Percentiles rank a stretch among this genome's conserved stretches.
Evolutionary conservation across 2,888 invertebrate species (phyloP).

Genomic region (Prenolepis imparis): DNA sequence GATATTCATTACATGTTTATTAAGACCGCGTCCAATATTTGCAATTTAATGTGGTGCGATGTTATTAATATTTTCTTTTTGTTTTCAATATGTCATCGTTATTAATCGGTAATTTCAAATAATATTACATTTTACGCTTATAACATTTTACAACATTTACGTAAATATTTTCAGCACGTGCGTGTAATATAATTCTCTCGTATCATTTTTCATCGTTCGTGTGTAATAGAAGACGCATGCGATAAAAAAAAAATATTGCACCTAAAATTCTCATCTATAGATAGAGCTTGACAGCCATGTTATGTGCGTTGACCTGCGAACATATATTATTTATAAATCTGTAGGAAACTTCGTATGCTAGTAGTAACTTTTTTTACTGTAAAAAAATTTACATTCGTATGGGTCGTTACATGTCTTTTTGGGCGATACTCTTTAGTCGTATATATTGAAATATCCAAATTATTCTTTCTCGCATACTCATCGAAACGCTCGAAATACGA

Average conservation of each 20-base stretch:
- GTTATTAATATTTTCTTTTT: slow-evolving; percentile 10
- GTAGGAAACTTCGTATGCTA: background rate
- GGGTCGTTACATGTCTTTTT: slow-evolving; percentile 33
- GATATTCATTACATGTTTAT: slow-evolving; percentile 14
- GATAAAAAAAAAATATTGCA: background rate
- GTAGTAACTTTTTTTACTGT: slow-evolving; percentile 7
- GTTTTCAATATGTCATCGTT: background rate
- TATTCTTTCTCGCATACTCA: background rate
- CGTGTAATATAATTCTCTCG: background rate
- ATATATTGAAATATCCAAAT: background rate
- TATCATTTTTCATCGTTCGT: background rate
- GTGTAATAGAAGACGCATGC: background rate
- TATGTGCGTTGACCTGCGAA: slow-evolving; percentile 29
- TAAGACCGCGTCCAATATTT: background rate
- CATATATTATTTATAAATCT: slow-evolving; percentile 68
- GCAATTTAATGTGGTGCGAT: background rate
- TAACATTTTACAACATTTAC: background rate
- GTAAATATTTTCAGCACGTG: background rate
- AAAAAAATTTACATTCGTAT: slow-evolving; percentile 44
- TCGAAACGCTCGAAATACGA: slow-evolving; percentile 6
- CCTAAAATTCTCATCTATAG: slow-evolving; percentile 8
- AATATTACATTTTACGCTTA: background rate
- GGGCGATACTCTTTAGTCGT: background rate
- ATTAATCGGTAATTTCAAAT: background rate
- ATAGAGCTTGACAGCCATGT: slow-evolving; percentile 40